phyloP scores from a whole-genome alignment of 2,888 invertebrate species.

The Corythucha ciliata region DNA sequence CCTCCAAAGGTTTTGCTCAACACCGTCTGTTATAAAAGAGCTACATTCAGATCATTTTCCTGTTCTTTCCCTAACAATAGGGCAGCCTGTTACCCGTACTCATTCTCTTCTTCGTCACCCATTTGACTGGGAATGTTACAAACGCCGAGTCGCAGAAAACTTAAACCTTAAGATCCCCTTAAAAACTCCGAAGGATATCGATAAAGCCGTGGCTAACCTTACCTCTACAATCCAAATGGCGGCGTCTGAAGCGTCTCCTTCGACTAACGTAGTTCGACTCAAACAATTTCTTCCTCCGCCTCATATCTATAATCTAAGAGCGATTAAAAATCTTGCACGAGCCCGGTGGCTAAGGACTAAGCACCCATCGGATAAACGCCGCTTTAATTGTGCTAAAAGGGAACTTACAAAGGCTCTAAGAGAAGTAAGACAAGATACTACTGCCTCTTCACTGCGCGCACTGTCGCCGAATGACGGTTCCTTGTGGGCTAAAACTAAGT shows the following conservation, averaged over 20 bases:
- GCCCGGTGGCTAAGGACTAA: not conserved
- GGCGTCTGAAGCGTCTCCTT: not conserved
- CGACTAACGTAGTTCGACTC: not conserved
- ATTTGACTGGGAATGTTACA: constrained; percentile 1
- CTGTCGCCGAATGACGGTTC: not conserved
- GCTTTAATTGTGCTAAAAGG: not conserved
- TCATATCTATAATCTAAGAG: not conserved
- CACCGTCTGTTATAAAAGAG: not conserved
- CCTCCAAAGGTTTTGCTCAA: not conserved
- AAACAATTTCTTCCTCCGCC: not conserved
- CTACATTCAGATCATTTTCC: constrained; percentile 4
- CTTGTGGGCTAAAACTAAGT: not conserved
- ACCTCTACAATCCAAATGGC: not conserved
- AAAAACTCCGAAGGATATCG: not conserved
- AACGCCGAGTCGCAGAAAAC: not conserved
- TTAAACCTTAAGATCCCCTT: not conserved
- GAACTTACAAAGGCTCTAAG: not conserved
- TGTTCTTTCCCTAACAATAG: not conserved
- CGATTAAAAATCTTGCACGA: not conserved
- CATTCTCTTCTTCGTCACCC: not conserved
- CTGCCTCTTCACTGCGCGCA: not conserved
- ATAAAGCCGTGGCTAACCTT: not conserved
- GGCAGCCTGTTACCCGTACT: no score
- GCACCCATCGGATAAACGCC: constrained; percentile 3
- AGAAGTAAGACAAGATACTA: not conserved